Conservation (phyloP, 2,113 vertebrate genomes). For the Dermatemys mawii region DNA sequence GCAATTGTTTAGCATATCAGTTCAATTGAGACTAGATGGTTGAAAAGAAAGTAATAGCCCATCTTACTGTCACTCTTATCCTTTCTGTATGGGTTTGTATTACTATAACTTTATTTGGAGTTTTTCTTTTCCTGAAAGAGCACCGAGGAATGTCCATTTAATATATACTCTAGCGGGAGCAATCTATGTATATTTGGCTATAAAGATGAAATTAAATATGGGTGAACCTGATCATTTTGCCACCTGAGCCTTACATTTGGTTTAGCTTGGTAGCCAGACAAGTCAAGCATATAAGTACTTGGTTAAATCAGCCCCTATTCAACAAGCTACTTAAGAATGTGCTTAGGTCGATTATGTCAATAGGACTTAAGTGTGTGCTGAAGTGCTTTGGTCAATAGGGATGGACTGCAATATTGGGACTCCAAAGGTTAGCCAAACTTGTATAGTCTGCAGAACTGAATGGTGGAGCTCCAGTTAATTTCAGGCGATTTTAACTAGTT, state of each 20-base stretch:
- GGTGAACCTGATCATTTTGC: accelerated
- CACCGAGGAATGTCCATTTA: neutral
- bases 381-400: neutral
- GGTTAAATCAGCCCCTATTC: neutral
- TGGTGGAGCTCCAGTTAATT: neutral
- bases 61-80: neutral
- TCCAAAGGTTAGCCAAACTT: neutral
- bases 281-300: neutral
- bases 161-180: neutral
- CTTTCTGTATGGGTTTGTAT: neutral
- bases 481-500: accelerated
- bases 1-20: neutral
- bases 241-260: neutral
- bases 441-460: neutral
- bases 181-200: neutral
- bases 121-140: neutral
- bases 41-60: neutral
- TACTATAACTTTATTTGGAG: neutral
- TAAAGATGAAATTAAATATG: neutral
- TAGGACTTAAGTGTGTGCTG: neutral
- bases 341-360: neutral
- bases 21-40: neutral
- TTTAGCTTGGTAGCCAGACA: neutral
- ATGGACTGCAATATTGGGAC: neutral
- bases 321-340: neutral